Percentiles rank a stretch among this genome's conserved stretches.
These are phyloP conservation scores for Drosophila lacteicornis DNA, from an alignment of 1,140 invertebrate genomes.

Conservation along the genomic window DNA sequence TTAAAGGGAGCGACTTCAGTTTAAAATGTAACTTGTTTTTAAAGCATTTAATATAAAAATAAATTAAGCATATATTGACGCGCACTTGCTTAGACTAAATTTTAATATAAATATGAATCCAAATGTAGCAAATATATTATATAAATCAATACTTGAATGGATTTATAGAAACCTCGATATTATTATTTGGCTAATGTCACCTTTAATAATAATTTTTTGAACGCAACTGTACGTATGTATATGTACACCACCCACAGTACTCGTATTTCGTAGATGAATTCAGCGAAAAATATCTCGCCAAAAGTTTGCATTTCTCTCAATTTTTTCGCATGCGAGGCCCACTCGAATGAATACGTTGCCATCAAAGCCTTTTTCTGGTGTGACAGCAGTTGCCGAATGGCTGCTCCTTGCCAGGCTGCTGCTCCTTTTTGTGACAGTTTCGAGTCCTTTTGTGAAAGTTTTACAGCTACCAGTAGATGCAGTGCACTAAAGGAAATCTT, in stretches of 20 bases:
- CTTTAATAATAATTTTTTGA: not conserved
- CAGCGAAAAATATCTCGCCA: conserved; percentile 62
- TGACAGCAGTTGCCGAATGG: conserved; percentile 37
- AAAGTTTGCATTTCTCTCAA: conserved; percentile 51
- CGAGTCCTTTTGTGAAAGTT: conserved; percentile 67
- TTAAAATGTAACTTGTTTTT: too few species aligned
- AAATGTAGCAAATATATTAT: too few species aligned
- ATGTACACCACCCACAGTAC: not conserved
- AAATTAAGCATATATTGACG: too few species aligned
- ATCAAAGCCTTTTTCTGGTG: conserved; percentile 43
- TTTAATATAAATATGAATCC: too few species aligned
- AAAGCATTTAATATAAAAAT: not conserved
- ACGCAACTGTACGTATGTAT: not conserved
- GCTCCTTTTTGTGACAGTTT: conserved; percentile 79
- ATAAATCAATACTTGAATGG: not conserved
- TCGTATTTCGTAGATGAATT: conserved; percentile 34
- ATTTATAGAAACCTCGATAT: not conserved
- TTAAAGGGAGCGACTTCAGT: too few species aligned
- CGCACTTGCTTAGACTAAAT: too few species aligned
- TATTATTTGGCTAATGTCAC: too few species aligned
- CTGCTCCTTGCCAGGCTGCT: conserved; percentile 46
- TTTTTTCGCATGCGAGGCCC: conserved; percentile 49
- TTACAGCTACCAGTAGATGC: conserved; percentile 26
- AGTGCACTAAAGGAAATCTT: conserved; percentile 5
- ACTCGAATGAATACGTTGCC: conserved; percentile 45